phyloP scores from a whole-genome alignment of 2,113 vertebrate genomes.

The Varanus salvator region DNA sequence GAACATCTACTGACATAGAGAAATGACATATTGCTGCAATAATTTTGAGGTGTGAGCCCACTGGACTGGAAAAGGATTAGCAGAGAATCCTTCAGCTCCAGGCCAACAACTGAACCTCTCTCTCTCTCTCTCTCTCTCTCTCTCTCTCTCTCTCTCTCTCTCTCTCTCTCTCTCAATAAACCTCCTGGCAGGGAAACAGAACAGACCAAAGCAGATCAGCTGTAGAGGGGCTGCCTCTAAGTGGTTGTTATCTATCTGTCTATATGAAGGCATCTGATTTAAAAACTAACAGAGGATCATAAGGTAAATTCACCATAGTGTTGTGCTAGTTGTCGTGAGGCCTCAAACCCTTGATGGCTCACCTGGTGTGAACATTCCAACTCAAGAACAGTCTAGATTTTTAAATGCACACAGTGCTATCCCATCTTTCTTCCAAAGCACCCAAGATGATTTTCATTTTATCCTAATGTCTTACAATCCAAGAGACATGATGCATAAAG shows the following conservation, averaged over 20 bases:
- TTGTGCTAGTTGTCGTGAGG: neutral
- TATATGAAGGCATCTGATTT: constrained; percentile 11
- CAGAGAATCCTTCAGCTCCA: neutral
- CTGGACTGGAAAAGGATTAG: neutral
- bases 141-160: neutral
- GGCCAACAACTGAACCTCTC: neutral
- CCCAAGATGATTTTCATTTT: neutral
- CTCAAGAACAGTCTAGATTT: neutral
- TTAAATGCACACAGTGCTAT: neutral
- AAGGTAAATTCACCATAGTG: neutral
- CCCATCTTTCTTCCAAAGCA: neutral
- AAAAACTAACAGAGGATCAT: neutral
- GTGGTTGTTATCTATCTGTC: neutral
- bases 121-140: neutral
- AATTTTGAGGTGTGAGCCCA: constrained; percentile 1
- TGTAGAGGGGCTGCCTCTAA: neutral
- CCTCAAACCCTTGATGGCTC: neutral
- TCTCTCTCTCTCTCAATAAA: neutral
- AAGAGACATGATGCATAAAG: neutral
- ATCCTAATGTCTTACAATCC: neutral
- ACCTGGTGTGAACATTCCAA: neutral
- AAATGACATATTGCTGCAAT: neutral
- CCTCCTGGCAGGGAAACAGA: neutral
- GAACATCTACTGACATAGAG: neutral
- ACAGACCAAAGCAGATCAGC: neutral